A percentile compares a stretch with the other conserved stretches of the same genome.
Evolutionary conservation across 2,888 invertebrate species (phyloP).

Genomic region (Xanthorhoe spadicearia): DNA sequence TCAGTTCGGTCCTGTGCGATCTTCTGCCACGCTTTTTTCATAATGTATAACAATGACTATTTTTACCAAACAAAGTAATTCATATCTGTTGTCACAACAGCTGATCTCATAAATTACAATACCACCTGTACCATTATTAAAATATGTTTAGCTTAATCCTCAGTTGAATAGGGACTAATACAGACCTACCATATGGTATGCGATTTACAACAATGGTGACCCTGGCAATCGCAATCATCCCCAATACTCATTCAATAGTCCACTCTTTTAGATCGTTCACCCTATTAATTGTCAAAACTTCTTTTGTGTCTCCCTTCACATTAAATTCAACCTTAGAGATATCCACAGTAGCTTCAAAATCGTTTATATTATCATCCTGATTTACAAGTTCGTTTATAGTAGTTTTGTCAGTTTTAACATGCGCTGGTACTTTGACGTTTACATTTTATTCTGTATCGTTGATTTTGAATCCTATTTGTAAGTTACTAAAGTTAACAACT

Average conservation of each 20-base stretch:
- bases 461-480: constrained; percentile 47
- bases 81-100: constrained; percentile 27
- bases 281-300: constrained; percentile 76
- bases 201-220: constrained; percentile 65
- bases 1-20: too few relatives aligned
- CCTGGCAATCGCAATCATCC: constrained; percentile 73
- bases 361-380: constrained; percentile 35
- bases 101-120: constrained; percentile 51
- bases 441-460: constrained; percentile 18
- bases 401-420: constrained; percentile 66
- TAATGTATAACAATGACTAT: background rate
- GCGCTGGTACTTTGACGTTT: constrained; percentile 58
- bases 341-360: constrained; percentile 34
- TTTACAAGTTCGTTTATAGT: constrained; percentile 67
- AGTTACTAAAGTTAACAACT: constrained; percentile 43
- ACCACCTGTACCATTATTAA: constrained; percentile 71
- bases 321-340: constrained; percentile 50
- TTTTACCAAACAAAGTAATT: background rate
- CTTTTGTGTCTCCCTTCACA: constrained; percentile 46
- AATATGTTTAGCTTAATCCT: constrained; percentile 75
- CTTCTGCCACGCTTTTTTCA: too few relatives aligned
- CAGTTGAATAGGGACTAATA: constrained; percentile 65
- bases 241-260: constrained; percentile 69
- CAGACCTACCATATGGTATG: constrained; percentile 75
- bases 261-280: constrained; percentile 74